Conservation (phyloP, 2,113 vertebrate species). For the Colossoma macropomum region DNA sequence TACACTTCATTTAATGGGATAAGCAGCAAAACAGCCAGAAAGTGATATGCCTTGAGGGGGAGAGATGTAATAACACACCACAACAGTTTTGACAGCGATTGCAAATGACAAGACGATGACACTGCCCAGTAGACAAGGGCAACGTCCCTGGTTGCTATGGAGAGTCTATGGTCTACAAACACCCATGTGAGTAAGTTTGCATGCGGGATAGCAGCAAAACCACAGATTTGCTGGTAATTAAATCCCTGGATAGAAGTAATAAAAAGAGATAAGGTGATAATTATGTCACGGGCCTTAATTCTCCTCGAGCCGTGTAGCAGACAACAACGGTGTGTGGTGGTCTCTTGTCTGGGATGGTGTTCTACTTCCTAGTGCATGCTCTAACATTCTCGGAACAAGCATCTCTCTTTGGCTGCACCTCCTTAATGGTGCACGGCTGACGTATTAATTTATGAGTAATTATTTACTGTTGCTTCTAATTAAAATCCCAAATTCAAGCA, state of each 20-base stretch:
- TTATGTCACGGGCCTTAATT: slow-evolving; percentile 10
- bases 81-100: slow-evolving; percentile 34
- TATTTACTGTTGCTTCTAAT: slow-evolving; percentile 56
- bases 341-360: background rate
- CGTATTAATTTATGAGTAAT: slow-evolving; percentile 55
- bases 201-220: background rate
- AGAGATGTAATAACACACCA: slow-evolving; percentile 26
- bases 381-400: slow-evolving; percentile 16
- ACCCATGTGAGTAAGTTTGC: background rate
- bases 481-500: slow-evolving; percentile 44
- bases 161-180: background rate
- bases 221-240: slow-evolving; percentile 20
- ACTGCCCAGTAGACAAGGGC: background rate
- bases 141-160: background rate
- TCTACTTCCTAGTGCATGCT: background rate
- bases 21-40: slow-evolving; percentile 27
- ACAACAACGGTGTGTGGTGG: background rate
- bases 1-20: slow-evolving; percentile 20
- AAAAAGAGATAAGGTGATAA: slow-evolving; percentile 41
- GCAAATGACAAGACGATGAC: slow-evolving; percentile 24
- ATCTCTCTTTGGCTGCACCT: slow-evolving; percentile 1
- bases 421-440: slow-evolving; percentile 16
- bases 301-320: slow-evolving; percentile 9
- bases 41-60: background rate
- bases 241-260: slow-evolving; percentile 30